Percentiles rank a stretch among this genome's conserved stretches.
These are phyloP conservation scores for Thryonomys swinderianus DNA, from an alignment of 2,113 vertebrate species.

Conservation along the genomic window DNA sequence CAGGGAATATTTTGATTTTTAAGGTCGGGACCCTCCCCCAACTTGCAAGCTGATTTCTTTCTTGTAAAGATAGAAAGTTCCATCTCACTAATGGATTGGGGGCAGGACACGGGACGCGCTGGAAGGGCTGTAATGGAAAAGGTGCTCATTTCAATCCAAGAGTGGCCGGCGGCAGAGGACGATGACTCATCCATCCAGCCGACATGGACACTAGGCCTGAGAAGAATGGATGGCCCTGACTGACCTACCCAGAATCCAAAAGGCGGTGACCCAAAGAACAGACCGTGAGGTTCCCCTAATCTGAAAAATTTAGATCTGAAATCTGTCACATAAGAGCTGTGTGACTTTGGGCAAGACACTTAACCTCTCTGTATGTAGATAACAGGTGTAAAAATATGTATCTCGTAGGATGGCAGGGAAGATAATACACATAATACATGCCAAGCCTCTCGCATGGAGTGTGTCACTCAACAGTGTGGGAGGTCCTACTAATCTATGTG, in stretches of 20 bases:
- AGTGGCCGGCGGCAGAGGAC: not conserved
- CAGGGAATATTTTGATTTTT: slow-evolving; percentile 35
- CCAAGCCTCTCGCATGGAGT: not conserved
- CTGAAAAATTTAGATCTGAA: not conserved
- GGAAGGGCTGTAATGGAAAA: slow-evolving; percentile 33
- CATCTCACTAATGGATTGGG: slow-evolving; percentile 75
- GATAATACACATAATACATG: not conserved
- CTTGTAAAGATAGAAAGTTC: slow-evolving; percentile 16
- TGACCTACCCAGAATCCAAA: not conserved
- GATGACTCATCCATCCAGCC: not conserved
- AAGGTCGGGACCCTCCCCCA: slow-evolving; percentile 9
- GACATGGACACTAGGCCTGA: not conserved
- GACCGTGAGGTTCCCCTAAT: not conserved
- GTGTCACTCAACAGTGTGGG: too few species aligned
- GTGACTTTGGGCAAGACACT: not conserved
- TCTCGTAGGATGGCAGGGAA: not conserved
- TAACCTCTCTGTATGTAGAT: not conserved
- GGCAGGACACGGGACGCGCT: not conserved
- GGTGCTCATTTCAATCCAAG: slow-evolving; percentile 2
- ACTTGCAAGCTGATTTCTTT: slow-evolving; percentile 36
- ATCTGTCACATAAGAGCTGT: not conserved
- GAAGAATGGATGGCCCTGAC: not conserved
- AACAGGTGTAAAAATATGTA: not conserved
- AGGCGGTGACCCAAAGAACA: not conserved
- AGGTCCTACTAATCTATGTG: not conserved